These are phyloP conservation scores for Drosophila pseudotakahashii DNA, from an alignment of 2,888 invertebrate species.

Conservation along the genomic window DNA sequence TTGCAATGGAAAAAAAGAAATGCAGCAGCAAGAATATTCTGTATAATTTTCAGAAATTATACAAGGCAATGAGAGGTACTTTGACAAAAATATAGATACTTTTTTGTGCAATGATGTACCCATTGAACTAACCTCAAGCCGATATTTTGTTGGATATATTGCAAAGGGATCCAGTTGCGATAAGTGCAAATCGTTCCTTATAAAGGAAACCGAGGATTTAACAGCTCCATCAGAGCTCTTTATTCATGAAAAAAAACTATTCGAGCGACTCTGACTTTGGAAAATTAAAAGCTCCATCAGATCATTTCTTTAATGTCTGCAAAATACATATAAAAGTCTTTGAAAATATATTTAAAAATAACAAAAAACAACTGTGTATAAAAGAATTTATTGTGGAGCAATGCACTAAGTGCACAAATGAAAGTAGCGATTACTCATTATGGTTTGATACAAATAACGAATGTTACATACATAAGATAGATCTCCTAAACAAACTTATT, in stretches of 20 bases:
- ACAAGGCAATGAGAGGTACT: not conserved
- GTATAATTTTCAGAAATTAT: too few relatives aligned
- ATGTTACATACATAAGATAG: too few relatives aligned
- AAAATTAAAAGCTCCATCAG: not conserved
- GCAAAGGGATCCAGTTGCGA: not conserved
- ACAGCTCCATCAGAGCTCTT: not conserved
- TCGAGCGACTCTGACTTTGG: not conserved
- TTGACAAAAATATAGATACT: not conserved
- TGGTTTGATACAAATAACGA: too few relatives aligned
- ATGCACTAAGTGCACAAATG: too few relatives aligned
- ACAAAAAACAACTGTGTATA: not conserved
- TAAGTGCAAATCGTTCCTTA: too few relatives aligned
- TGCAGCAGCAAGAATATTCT: too few relatives aligned
- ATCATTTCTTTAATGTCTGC: not conserved
- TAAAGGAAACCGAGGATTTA: too few relatives aligned
- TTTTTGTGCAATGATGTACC: not conserved
- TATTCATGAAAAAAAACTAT: not conserved
- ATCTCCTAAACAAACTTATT: not conserved
- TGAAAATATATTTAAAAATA: not conserved
- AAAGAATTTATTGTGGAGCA: too few relatives aligned
- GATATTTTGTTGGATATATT: not conserved
- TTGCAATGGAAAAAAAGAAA: not conserved
- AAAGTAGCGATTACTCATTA: too few relatives aligned
- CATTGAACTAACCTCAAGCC: not conserved
- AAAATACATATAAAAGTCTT: not conserved